Percentiles rank a stretch among this genome's conserved stretches.
These are phyloP conservation scores for Drosophila aff. DNA, from an alignment of 1,140 invertebrate genomes.

Conservation along the genomic window DNA sequence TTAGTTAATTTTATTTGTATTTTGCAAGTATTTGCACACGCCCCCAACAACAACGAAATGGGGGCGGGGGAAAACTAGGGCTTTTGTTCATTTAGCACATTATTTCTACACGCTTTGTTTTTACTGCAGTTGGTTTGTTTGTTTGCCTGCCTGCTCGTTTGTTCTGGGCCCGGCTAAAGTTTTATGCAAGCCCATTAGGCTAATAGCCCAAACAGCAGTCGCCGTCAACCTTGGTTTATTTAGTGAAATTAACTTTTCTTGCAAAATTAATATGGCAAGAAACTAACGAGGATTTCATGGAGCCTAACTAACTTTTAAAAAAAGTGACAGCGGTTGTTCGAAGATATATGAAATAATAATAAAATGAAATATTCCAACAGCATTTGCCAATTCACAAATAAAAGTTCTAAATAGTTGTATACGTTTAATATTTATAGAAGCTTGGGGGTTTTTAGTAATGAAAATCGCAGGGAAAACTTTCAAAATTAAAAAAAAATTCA, in stretches of 20 bases:
- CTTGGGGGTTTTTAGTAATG: no score
- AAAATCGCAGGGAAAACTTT: no score
- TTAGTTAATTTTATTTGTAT: conserved; percentile 83
- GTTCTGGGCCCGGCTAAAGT: conserved; percentile 50
- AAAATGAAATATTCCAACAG: not conserved
- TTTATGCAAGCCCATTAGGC: conserved; percentile 67
- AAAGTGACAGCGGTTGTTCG: not conserved
- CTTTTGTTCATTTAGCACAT: conserved; percentile 74
- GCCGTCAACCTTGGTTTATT: conserved; percentile 37
- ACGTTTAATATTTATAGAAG: not conserved
- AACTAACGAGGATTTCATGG: conserved; percentile 17
- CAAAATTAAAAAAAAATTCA: not conserved
- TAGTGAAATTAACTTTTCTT: conserved; percentile 68
- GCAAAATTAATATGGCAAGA: conserved; percentile 41
- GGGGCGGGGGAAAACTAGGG: not conserved
- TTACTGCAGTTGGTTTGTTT: conserved; percentile 69
- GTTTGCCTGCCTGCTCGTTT: conserved; percentile 34
- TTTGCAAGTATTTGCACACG: conserved; percentile 58
- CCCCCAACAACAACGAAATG: conserved; percentile 1
- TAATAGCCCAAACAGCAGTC: conserved; percentile 63
- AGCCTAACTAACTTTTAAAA: not conserved
- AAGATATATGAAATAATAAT: no score
- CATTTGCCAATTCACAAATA: not conserved
- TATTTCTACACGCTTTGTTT: conserved; percentile 76
- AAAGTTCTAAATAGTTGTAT: not conserved